Conservation (phyloP, 1,140 invertebrate species). For the Brachionus paranguensis region DNA sequence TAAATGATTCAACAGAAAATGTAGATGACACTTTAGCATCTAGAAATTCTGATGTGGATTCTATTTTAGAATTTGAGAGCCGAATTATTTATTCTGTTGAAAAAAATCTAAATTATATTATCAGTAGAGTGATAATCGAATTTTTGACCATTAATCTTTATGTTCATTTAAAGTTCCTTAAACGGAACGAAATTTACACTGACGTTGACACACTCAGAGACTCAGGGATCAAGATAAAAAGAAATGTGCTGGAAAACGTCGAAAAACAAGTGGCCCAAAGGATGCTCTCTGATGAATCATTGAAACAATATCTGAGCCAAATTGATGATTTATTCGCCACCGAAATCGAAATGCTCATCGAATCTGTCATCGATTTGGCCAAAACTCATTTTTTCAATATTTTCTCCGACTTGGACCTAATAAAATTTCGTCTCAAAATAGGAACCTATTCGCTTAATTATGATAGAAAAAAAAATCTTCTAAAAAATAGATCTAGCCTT, state of each 20-base stretch:
- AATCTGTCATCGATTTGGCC: not conserved
- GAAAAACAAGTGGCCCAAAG: not conserved
- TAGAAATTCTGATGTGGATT: not conserved
- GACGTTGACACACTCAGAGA: not conserved
- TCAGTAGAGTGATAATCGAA: not conserved
- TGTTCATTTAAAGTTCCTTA: not conserved
- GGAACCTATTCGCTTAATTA: not conserved
- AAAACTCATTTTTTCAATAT: not conserved
- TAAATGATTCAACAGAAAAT: not conserved
- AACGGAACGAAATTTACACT: not conserved
- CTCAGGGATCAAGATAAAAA: not conserved
- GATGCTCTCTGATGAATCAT: not conserved
- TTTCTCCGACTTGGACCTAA: not conserved
- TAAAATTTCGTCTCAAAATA: slow-evolving; percentile 8
- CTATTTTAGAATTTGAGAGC: not conserved
- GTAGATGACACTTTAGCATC: not conserved
- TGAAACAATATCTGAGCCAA: not conserved
- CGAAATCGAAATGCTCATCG: not conserved
- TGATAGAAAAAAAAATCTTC: not conserved
- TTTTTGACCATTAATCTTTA: not conserved
- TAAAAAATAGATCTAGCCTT: not conserved
- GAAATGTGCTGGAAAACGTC: not conserved
- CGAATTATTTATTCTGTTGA: not conserved
- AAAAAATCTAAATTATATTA: not conserved
- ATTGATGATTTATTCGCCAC: not conserved